These are phyloP conservation scores for Sminthurides aquaticus DNA, from an alignment of 2,888 invertebrate genomes.

Conservation along the genomic window DNA sequence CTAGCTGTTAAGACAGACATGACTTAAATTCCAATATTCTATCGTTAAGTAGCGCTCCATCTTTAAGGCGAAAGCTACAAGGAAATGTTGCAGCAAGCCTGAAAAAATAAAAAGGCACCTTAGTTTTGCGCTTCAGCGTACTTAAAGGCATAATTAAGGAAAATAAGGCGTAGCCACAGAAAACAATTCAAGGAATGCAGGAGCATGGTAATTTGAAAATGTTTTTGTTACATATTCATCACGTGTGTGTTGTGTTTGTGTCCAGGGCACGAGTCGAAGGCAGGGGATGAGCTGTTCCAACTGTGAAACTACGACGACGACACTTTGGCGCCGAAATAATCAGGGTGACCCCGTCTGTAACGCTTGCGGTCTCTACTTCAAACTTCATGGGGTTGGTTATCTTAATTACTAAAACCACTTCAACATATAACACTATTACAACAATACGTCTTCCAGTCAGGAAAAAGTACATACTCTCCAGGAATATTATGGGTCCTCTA, in stretches of 20 bases:
- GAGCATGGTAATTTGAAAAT: too few relatives aligned
- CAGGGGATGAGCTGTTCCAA: constrained; percentile 54
- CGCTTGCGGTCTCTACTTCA: constrained; percentile 72
- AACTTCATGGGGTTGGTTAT: constrained; percentile 63
- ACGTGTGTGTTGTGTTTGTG: not conserved
- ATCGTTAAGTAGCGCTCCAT: too few relatives aligned
- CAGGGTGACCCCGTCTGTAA: constrained; percentile 60
- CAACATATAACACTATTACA: constrained; percentile 6
- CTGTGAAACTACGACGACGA: constrained; percentile 54
- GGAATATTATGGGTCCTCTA: not conserved
- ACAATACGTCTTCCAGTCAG: not conserved
- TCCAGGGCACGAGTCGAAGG: constrained; percentile 46
- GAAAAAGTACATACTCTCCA: not conserved
- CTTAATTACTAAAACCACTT: constrained; percentile 27
- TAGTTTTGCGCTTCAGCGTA: too few relatives aligned
- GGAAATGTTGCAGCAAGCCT: too few relatives aligned
- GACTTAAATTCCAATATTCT: too few relatives aligned
- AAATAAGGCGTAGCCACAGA: too few relatives aligned
- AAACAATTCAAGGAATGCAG: too few relatives aligned
- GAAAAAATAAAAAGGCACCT: too few relatives aligned
- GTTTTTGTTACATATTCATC: not conserved
- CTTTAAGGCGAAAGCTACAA: too few relatives aligned
- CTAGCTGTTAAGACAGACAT: not conserved
- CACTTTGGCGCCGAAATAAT: constrained; percentile 49
- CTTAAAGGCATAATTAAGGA: too few relatives aligned